These are phyloP conservation scores for Hyles lineata DNA, from an alignment of 2,888 invertebrate genomes.

Conservation along the genomic window DNA sequence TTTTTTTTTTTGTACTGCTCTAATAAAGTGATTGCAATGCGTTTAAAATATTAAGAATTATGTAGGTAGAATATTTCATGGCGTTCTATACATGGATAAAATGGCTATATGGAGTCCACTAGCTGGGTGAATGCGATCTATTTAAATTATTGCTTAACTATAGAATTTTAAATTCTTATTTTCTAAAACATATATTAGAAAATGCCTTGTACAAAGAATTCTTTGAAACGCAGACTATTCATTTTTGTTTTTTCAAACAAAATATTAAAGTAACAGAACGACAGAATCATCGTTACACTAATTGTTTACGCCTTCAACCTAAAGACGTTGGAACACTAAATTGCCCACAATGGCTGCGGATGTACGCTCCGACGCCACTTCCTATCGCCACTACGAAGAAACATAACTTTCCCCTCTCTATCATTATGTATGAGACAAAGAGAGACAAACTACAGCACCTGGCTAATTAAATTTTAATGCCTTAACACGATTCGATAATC, in stretches of 20 bases:
- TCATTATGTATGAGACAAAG: constrained; percentile 47
- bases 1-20: too few relatives aligned
- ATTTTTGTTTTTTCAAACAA: neutral
- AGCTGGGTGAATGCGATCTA: too few relatives aligned
- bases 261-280: neutral
- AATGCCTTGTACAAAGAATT: too few relatives aligned
- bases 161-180: too few relatives aligned
- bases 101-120: too few relatives aligned
- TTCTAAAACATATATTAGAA: too few relatives aligned
- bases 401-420: constrained; percentile 45
- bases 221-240: too few relatives aligned
- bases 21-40: too few relatives aligned
- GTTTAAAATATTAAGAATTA: too few relatives aligned
- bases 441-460: constrained; percentile 55
- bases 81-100: too few relatives aligned
- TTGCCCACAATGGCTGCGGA: constrained; percentile 66
- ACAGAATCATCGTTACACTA: constrained; percentile 48
- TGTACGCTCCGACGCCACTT: constrained; percentile 73
- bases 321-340: constrained; percentile 63
- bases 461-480: constrained; percentile 75
- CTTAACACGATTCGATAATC: constrained; percentile 63
- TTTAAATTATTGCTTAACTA: too few relatives aligned
- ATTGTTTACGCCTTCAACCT: constrained; percentile 62
- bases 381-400: constrained; percentile 50
- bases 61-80: too few relatives aligned